Conservation (phyloP, 2,113 vertebrate species). For the Lucifuga dentata region DNA sequence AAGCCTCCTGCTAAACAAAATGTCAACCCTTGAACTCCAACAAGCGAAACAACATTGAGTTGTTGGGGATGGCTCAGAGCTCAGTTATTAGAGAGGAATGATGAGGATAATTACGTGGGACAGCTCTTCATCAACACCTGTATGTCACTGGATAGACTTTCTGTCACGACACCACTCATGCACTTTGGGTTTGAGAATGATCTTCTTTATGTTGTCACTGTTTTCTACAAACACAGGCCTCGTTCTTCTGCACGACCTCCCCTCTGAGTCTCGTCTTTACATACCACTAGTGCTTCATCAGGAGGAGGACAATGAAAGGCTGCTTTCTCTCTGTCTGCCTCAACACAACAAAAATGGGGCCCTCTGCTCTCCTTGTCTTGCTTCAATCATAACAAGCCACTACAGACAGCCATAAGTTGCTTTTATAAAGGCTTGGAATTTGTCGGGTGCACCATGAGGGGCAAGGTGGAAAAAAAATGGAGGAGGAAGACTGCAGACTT, state of each 20-base stretch:
- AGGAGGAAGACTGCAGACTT: constrained; percentile 24
- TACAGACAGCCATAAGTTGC: constrained; percentile 17
- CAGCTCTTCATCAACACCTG: constrained; percentile 24
- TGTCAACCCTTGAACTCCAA: constrained; percentile 50
- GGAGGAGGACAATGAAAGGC: constrained; percentile 54
- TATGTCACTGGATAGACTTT: background rate
- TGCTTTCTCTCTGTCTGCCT: constrained; percentile 43
- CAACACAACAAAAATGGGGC: constrained; percentile 54
- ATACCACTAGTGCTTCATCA: constrained; percentile 40
- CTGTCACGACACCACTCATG: background rate
- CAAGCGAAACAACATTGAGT: constrained; percentile 62
- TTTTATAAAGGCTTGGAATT: constrained; percentile 43
- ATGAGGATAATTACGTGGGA: constrained; percentile 7
- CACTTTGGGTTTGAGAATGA: constrained; percentile 2
- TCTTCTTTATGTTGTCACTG: constrained; percentile 5
- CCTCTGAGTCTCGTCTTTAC: constrained; percentile 27
- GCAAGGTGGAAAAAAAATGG: background rate
- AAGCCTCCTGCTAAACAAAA: constrained; percentile 65
- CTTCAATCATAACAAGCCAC: constrained; percentile 37
- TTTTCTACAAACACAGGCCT: constrained; percentile 46
- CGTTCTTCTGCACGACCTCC: constrained; percentile 45
- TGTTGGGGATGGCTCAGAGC: constrained; percentile 21
- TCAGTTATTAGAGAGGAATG: constrained; percentile 29
- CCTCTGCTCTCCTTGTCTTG: constrained; percentile 34
- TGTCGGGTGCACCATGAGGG: constrained; percentile 13